These are phyloP conservation scores for Dipodomys merriami DNA, from an alignment of 2,113 vertebrate species.

Conservation along the genomic window DNA sequence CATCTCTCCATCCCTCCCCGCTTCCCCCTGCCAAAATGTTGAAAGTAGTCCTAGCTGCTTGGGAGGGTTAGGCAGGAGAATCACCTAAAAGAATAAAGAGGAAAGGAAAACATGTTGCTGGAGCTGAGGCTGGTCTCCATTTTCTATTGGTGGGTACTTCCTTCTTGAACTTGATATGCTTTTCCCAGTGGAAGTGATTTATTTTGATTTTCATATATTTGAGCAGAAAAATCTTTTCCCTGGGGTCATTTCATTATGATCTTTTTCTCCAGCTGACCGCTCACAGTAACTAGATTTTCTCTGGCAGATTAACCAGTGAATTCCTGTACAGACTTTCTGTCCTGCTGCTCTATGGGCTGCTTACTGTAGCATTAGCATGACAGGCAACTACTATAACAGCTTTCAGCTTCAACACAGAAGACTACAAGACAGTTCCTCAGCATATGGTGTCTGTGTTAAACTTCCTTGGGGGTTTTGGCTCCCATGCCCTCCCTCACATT, in stretches of 20 bases:
- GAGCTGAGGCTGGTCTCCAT: neutral
- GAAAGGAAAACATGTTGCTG: neutral
- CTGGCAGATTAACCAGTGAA: conserved; percentile 36
- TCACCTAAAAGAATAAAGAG: too few relatives aligned
- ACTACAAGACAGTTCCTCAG: neutral
- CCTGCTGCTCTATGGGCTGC: neutral
- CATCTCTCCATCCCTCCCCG: too few relatives aligned
- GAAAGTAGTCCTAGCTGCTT: too few relatives aligned
- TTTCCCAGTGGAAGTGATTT: conserved; percentile 24
- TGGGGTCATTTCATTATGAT: neutral
- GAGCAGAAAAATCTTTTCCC: conserved; percentile 50
- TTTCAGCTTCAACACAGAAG: conserved; percentile 1
- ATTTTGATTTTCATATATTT: conserved; percentile 35
- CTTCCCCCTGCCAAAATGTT: too few relatives aligned
- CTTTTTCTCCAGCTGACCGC: conserved; percentile 36
- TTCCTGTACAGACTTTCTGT: conserved; percentile 21
- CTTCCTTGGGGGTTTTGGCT: neutral
- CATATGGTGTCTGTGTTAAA: neutral
- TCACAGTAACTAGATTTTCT: neutral
- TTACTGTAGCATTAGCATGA: neutral
- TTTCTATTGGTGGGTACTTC: neutral
- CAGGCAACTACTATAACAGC: neutral
- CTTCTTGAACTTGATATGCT: neutral
- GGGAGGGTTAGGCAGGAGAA: too few relatives aligned
- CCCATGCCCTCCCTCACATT: neutral